Percentiles rank a stretch among this genome's conserved stretches.
Evolutionary conservation across 2,797 vertebrate species (phyloP).

Genomic region (Spondyliosoma cantharus): DNA sequence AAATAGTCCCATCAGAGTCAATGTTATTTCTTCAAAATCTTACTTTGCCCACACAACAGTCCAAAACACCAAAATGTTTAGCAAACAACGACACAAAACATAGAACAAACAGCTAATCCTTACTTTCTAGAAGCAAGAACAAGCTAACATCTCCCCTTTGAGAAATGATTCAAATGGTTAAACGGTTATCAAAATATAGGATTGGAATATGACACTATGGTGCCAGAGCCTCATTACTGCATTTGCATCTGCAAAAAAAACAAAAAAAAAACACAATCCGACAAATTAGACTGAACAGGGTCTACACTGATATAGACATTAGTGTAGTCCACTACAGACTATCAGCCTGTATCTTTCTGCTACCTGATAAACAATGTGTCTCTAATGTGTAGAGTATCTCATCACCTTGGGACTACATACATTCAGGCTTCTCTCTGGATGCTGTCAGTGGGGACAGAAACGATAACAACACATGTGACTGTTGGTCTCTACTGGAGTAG

Average conservation of each 20-base stretch:
- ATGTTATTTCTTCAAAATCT: neutral
- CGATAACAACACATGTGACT: conserved; percentile 41
- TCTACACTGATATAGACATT: neutral
- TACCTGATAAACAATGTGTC: conserved; percentile 29
- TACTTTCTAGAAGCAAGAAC: neutral
- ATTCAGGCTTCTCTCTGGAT: conserved; percentile 24
- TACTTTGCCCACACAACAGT: neutral
- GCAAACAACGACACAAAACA: neutral
- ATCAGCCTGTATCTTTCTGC: neutral
- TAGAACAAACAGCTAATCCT: neutral
- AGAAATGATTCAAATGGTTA: neutral
- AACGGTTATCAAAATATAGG: neutral
- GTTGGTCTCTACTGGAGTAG: conserved; percentile 27
- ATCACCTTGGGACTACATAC: neutral
- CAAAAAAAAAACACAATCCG: neutral
- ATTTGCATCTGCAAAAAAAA: conserved; percentile 10
- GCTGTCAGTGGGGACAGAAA: conserved; percentile 31
- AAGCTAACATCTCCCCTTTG: neutral
- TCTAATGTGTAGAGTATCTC: conserved; percentile 22
- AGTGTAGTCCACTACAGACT: neutral
- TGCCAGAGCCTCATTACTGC: neutral
- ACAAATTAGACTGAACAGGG: conserved; percentile 8
- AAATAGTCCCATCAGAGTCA: neutral
- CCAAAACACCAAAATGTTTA: neutral
- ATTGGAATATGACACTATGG: neutral